Percentiles rank a stretch among this genome's conserved stretches.
Conservation (phyloP, 2,797 vertebrate genomes). For the Molossus molossus region DNA sequence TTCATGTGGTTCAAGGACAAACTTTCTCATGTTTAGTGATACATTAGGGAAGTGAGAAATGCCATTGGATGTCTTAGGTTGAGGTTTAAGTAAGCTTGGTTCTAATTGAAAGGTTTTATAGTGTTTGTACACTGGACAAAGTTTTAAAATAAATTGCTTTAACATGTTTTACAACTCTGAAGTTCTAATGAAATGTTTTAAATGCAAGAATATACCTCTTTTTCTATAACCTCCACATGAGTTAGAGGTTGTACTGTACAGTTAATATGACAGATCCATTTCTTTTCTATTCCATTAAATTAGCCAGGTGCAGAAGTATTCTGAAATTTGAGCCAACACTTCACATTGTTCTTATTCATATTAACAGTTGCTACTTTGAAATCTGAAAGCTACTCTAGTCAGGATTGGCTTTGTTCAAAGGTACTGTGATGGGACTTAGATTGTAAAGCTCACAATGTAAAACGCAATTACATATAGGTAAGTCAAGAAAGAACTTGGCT, state of each 20-base stretch:
- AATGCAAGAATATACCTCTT: neutral
- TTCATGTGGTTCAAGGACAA: neutral
- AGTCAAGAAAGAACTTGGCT: neutral
- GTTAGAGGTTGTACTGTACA: neutral
- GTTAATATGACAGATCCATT: neutral
- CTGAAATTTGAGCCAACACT: neutral
- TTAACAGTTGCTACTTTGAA: neutral
- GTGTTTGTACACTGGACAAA: neutral
- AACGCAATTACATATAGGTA: neutral
- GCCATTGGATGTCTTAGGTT: neutral
- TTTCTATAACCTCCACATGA: neutral
- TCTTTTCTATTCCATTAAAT: conserved; percentile 21
- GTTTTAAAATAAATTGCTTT: conserved; percentile 41
- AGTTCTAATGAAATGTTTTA: neutral
- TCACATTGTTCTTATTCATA: neutral
- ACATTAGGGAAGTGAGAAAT: neutral
- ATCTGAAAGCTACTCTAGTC: neutral
- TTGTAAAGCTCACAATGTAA: conserved; percentile 34
- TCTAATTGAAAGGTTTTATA: neutral
- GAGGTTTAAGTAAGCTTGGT: neutral
- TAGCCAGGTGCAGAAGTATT: neutral
- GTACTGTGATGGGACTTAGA: neutral
- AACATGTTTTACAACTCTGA: neutral
- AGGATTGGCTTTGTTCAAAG: neutral
- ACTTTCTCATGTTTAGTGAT: neutral